Evolutionary conservation across 1,140 invertebrate species (phyloP), one percentile per base, ranked within the genome.

Genomic region (Agrilus planipennis): DNA sequence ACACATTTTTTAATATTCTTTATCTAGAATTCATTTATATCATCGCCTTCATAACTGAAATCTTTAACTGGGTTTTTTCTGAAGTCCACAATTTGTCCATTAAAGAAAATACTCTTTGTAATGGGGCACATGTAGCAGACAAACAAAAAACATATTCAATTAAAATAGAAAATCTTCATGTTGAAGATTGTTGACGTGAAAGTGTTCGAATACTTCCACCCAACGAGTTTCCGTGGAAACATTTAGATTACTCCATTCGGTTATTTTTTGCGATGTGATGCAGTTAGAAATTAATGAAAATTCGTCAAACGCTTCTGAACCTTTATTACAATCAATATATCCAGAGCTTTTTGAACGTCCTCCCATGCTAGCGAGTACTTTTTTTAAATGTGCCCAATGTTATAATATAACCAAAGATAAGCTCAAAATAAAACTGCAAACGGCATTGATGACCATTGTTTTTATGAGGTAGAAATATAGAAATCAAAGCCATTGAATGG

Each of bases 361-460:
- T 49, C 50, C 52, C 49, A 53, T 36, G 44, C 19, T n/a, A n/a
- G 42, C 19, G 22, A 29, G 46, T 39, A 43, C 31, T 45, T 46
- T 49, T 35, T 2, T 49, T 22, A 46, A 46, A 49, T 51, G 32
- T 47, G 52, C 46, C 48, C 56, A 57, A 44, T 52, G 21, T 47
- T n/a, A n/a, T n/a, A n/a, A n/a, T n/a, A n/a, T n/a, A n/a, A n/a
- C n/a, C n/a, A n/a, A n/a, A n/a, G n/a, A n/a, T n/a, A n/a, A n/a
- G n/a, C n/a, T n/a, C n/a, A n/a, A n/a, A n/a, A n/a, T n/a, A n/a
- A n/a, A n/a, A n/a, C n/a, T n/a, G n/a, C n/a, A n/a, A n/a, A n/a
- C n/a, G n/a, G n/a, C n/a, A n/a, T n/a, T n/a, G n/a, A n/a, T n/a
- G n/a, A n/a, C n/a, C n/a, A n/a, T n/a, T n/a, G n/a, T n/a, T n/a